Base-by-base conservation (phyloP, 2,113 vertebrate genomes). In the Bambusicola thoracicus region DNA sequence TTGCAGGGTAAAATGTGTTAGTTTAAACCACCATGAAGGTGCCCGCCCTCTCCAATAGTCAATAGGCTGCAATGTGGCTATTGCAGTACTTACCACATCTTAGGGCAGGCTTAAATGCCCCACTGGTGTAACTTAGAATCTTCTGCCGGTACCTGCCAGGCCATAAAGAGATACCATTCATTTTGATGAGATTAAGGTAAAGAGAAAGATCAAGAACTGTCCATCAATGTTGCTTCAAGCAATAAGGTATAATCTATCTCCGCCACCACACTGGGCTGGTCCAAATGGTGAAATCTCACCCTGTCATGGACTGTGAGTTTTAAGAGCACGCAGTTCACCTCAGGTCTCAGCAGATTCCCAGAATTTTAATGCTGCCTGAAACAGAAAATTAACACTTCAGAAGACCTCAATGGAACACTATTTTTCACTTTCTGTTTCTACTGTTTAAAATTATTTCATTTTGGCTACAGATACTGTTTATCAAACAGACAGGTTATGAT, bases 11-110 rank as follows among this genome's bases (percentile, higher is more conserved):
- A 81, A 88, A 69, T 15, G 46, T 67, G 43, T 63, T 53, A 63
- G 75, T 73, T 77, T 85, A 77, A 88, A 65, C 8, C n/a, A 90
- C 59, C 84, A 61, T 68, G 70, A 95, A 91, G 65, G 55, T 91
- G 76, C 66, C 70, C 6, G 1, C 53, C 77, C 13, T n/a, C 30
- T 85, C 30, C 44, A 66, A 38, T 36, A 73, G 61, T 55, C 65
- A 40, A 44, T 49, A 78, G 44, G 18, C 19, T 70, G 56, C 19
- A 34, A 21, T 9, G 14, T 20, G 46, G 12, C 18, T 81, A n/a
- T 27, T 43, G 34, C 61, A 79, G 25, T 55, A 40, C 44, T 13
- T 24, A 21, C 13, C 30, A 30, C 1, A 0, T 74, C 40, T 84
- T 76, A 78, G 27, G 44, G 70, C 29, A 78, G 74, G 30, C 61